Evolutionary conservation across 2,797 vertebrate species (phyloP), one percentile per base, ranked within the genome.

Genomic region (Hipposideros larvatus): DNA sequence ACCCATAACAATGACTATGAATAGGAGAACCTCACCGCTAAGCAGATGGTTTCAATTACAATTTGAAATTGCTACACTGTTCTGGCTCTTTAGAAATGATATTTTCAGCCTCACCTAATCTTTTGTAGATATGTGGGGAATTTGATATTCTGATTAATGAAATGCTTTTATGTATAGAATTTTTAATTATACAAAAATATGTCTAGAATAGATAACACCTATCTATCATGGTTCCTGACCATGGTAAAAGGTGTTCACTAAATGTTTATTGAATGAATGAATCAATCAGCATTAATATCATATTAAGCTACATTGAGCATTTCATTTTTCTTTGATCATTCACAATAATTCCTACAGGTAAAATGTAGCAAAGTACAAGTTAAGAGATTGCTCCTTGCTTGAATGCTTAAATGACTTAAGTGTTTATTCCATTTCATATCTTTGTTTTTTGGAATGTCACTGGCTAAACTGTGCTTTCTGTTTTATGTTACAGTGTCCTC

Each of bases 251-350:
- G 9, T 86, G 48, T 70, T 70, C 74, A 61, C 19, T 59, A 87
- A 63, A 61, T 55, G 37, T 66, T 95, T 65, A 59, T 15, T 89
- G 46, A 84, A 19, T 65, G 19, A 80, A 61, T 66, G 13, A 78
- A 37, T 70, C 0, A 86, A 21, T 75, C 15, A 16, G 26, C 37
- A 53, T 86, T 96, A 73, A 78, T 66, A 78, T 71, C 68, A 93
- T 59, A 78, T 71, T 73, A 93, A 95, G 68, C 37, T 83, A 68
- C 57, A 51, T 0, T 34, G 91, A 95, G 43, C 41, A 22, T 63
- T 94, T 95, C 77, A 63, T 89, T 26, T 89, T 90, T 15, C 28
- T 90, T 90, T 96, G 7, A 71, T 94, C 11, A 90, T 75, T 96
- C 19, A 88, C 88, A 95, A 46, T 34, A 82, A 19, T 61, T 78